Base-by-base conservation (phyloP, 2,888 invertebrate species). In the Drosophila niveifrons region DNA sequence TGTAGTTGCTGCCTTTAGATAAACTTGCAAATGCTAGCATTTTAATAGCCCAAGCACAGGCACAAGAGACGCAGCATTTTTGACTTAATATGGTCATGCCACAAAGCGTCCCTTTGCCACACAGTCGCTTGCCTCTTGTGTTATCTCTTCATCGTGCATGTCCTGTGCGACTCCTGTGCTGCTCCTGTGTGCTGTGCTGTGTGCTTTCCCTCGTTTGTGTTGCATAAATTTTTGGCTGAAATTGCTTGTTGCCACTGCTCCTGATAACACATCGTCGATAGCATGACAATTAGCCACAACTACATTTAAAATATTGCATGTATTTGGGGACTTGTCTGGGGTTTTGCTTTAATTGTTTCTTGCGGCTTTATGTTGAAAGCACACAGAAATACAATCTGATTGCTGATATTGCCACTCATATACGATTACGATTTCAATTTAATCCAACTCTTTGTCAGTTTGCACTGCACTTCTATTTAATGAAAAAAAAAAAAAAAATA, bases 21-120 rank as follows among this genome's bases (percentile, higher is more conserved):
- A 83, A 90, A 89, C 78, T 88, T 85, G 89, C 89, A 90, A 90
- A 89, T 89, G 88, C 74, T 70, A 82, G 81, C 85, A 90, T 89
- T 89, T 88, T 88, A 85, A 85, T 89, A 74, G 85, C 72, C 72
- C 43, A 62, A 39, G 29, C 65, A 64, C 43, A 62, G 34, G 29
- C 65, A 64, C 55, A 61, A 61, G 66, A 77, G 77, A 66, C 62
- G 62, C 72, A 86, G 58, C 71, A 69, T 73, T 88, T 83, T 88
- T 88, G 83, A 83, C 89, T 83, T 82, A 76, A 84, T 82, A 88
- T 77, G 13, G 4, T 39, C 39, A 7, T 39, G 63, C 63, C 39
- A 56, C 56, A 56, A 2, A 39, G n/a, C 39, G 11, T 11, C 13
- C 39, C 39, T 13, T 13, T 39, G 51, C 17, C 50, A 50, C 50